These are phyloP conservation scores for Emmelina monodactyla DNA, from an alignment of 2,888 invertebrate species.

Conservation along the genomic window DNA sequence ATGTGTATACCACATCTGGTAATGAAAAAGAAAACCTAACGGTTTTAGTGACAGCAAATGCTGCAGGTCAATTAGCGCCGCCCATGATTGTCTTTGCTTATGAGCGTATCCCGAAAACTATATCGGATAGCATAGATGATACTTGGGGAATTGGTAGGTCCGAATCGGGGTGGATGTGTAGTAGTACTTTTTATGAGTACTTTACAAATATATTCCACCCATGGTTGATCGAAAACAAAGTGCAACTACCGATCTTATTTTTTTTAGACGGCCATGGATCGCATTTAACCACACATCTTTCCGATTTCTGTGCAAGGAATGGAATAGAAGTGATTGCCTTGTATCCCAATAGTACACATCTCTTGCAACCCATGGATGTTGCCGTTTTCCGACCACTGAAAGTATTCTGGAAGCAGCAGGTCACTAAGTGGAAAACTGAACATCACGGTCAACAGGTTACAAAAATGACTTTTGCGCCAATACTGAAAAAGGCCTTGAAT, in stretches of 20 bases:
- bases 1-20: constrained; percentile 18
- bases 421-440: no score
- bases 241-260: constrained; percentile 19
- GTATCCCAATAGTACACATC: no score
- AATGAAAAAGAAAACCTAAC: constrained; percentile 21
- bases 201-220: constrained; percentile 25
- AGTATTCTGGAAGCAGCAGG: no score
- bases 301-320: constrained; percentile 21
- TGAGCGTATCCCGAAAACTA: constrained; percentile 14
- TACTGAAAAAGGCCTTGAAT: no score
- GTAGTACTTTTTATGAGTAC: constrained; percentile 27
- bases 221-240: constrained; percentile 19
- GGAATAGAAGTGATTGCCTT: no score
- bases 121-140: no score
- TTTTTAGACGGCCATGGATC: constrained; percentile 22
- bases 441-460: no score
- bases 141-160: constrained; percentile 18
- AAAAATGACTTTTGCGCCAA: no score
- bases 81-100: constrained; percentile 17
- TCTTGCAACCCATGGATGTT: no score
- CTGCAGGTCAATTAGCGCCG: constrained; percentile 17
- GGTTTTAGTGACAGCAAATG: constrained; percentile 17
- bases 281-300: constrained; percentile 18
- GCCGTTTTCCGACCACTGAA: no score
- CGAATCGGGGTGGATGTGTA: constrained; percentile 25